Conservation (phyloP, 64 coral and sea anemone species). For the Stichodactyla helianthus region DNA sequence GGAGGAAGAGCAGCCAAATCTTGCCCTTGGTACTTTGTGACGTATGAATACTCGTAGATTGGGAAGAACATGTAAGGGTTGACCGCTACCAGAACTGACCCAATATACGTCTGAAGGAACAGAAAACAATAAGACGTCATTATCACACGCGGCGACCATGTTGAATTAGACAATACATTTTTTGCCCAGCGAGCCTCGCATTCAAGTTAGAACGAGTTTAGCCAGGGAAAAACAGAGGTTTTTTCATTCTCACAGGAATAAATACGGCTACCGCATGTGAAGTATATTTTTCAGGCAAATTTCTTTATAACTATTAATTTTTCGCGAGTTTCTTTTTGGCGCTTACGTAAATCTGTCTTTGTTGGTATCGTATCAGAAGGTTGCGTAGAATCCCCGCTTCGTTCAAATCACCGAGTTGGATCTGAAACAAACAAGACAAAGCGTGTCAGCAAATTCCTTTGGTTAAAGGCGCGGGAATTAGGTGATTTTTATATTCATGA, state of each 20-base stretch:
- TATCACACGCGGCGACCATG: neutral
- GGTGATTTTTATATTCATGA: too few species aligned
- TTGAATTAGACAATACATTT: neutral
- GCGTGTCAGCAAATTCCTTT: too few species aligned
- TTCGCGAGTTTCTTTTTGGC: neutral
- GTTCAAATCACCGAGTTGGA: conserved; percentile 78
- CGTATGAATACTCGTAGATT: conserved; percentile 55
- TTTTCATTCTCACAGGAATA: too few species aligned
- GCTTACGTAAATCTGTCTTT: conserved; percentile 73
- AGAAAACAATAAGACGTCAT: neutral
- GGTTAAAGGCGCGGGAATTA: too few species aligned
- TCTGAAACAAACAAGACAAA: conserved; percentile 30
- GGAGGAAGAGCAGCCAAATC: conserved; percentile 45
- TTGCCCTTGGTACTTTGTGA: conserved; percentile 47
- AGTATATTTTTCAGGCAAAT: too few species aligned
- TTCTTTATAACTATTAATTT: neutral
- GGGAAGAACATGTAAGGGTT: conserved; percentile 64
- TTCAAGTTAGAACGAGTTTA: too few species aligned
- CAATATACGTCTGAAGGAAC: conserved; percentile 62
- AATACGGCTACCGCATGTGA: too few species aligned
- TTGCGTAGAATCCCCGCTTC: conserved; percentile 85
- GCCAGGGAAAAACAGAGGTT: too few species aligned
- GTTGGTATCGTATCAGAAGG: conserved; percentile 68
- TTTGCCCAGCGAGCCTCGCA: too few species aligned
- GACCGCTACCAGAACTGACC: conserved; percentile 70